Percentiles rank a stretch among this genome's conserved stretches.
These are phyloP conservation scores for Monochamus saltuarius DNA, from an alignment of 1,140 invertebrate species.

Conservation along the genomic window DNA sequence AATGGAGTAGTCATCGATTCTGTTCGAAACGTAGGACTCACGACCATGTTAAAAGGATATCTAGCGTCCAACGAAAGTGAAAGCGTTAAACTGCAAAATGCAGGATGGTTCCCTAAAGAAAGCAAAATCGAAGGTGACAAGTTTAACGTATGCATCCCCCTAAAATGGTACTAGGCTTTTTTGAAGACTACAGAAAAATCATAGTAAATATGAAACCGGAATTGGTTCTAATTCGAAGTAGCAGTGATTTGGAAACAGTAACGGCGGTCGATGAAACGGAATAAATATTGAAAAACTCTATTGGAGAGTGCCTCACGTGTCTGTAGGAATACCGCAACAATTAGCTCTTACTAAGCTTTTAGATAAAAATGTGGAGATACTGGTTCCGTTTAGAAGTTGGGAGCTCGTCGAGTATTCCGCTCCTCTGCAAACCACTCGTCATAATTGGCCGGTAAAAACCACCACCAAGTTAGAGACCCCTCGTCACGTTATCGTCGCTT, in stretches of 20 bases:
- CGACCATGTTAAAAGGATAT: constrained; percentile 50
- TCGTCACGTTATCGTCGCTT: constrained; percentile 22
- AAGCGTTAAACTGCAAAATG: constrained; percentile 34
- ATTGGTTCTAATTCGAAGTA: constrained; percentile 49
- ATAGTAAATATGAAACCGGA: constrained; percentile 53
- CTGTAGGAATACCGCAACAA: constrained; percentile 13
- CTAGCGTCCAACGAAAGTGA: constrained; percentile 37
- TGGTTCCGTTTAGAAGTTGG: constrained; percentile 27
- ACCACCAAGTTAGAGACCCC: constrained; percentile 20
- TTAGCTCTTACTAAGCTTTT: constrained; percentile 24
- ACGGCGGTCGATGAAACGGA: constrained; percentile 10
- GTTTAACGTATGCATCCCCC: constrained; percentile 51
- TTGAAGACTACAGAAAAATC: constrained; percentile 54
- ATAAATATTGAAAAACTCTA: constrained; percentile 23
- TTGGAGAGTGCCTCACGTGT: constrained; percentile 30
- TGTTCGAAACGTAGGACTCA: constrained; percentile 49
- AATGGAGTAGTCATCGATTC: constrained; percentile 53
- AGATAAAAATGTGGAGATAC: constrained; percentile 23
- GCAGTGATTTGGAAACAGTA: constrained; percentile 37
- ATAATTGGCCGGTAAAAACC: constrained; percentile 38
- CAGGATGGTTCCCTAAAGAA: constrained; percentile 37
- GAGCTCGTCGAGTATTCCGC: constrained; percentile 18
- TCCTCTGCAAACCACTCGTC: constrained; percentile 5
- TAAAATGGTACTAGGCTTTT: constrained; percentile 50
- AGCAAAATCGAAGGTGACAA: constrained; percentile 21